These are phyloP conservation scores for Crenuchus spilurus DNA, from an alignment of 2,797 vertebrate species.

Conservation along the genomic window DNA sequence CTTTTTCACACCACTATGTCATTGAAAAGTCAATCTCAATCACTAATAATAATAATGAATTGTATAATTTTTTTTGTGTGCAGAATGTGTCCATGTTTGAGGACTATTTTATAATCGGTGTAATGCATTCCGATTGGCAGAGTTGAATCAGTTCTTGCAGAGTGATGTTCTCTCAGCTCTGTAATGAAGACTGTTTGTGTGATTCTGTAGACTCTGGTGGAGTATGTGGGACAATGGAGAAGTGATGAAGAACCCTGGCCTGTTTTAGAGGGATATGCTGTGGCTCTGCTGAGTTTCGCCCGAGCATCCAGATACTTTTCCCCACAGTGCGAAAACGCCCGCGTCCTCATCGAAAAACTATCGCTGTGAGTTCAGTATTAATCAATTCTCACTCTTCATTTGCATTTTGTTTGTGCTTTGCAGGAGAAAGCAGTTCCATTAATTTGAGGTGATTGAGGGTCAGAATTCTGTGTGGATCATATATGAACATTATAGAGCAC, in stretches of 20 bases:
- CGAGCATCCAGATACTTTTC: constrained; percentile 86
- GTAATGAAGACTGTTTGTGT: background rate
- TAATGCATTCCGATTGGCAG: no score
- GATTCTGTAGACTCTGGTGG: constrained; percentile 82
- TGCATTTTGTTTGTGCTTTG: background rate
- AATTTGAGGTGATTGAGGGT: no score
- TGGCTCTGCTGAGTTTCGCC: constrained; percentile 88
- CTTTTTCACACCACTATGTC: no score
- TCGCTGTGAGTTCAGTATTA: constrained; percentile 86
- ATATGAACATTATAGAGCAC: no score
- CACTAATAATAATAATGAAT: no score
- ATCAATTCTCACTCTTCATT: background rate
- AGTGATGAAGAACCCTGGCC: constrained; percentile 88
- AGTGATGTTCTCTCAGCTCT: background rate
- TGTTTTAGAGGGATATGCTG: constrained; percentile 89
- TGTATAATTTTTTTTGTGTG: no score
- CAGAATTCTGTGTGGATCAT: no score
- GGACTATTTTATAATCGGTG: no score
- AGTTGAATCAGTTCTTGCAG: background rate
- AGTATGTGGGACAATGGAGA: constrained; percentile 90
- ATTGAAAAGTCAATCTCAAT: no score
- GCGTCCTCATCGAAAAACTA: constrained; percentile 89
- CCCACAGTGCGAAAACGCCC: constrained; percentile 89
- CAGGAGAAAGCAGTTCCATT: no score
- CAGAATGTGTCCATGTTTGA: no score